Percentiles rank a stretch among this genome's conserved stretches.
Conservation (phyloP, 1,140 invertebrate genomes). For the Drosophila dunni region DNA sequence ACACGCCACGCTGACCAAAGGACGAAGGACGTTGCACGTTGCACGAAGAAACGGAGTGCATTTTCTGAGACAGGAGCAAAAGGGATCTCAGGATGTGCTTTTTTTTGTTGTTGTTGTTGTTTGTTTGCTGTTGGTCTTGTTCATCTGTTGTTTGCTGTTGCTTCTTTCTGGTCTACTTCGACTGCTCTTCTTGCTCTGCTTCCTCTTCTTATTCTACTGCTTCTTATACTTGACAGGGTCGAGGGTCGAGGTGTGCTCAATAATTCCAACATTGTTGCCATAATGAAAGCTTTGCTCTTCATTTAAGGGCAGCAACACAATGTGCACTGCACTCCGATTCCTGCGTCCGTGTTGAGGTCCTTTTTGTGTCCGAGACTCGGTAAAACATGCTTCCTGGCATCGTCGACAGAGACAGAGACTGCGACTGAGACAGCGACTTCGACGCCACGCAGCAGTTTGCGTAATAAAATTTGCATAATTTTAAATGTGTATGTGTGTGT, state of each 20-base stretch:
- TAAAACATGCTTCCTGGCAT: constrained; percentile 65
- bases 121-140: not conserved
- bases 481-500: constrained; percentile 59
- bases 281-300: constrained; percentile 84
- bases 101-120: not conserved
- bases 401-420: no score
- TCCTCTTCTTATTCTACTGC: constrained; percentile 24
- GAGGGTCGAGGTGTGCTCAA: constrained; percentile 62
- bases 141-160: constrained; percentile 10
- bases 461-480: constrained; percentile 84
- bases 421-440: constrained; percentile 2
- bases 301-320: constrained; percentile 65
- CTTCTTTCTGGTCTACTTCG: not conserved
- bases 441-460: constrained; percentile 78
- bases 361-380: constrained; percentile 61
- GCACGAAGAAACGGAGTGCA: constrained; percentile 52
- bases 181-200: constrained; percentile 4
- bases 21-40: constrained; percentile 1
- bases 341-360: constrained; percentile 62
- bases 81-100: constrained; percentile 27
- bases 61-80: constrained; percentile 44
- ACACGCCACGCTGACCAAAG: constrained; percentile 47
- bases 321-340: constrained; percentile 32
- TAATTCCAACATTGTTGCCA: constrained; percentile 84
- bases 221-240: constrained; percentile 31